Conservation (phyloP, 1,140 invertebrate genomes). For the Rhysida immarginata region DNA sequence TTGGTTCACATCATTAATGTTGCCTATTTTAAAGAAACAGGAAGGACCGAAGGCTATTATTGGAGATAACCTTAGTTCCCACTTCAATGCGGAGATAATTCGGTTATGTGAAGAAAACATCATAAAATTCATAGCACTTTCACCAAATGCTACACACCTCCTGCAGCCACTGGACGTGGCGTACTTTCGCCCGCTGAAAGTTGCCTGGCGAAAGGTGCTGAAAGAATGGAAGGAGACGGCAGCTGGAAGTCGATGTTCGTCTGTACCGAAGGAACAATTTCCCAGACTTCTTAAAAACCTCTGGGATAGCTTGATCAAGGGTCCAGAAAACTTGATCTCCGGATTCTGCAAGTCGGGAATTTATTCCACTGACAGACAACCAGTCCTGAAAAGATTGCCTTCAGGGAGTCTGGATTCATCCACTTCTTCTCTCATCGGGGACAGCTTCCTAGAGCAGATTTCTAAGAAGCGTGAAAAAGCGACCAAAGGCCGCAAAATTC, state of each 20-base stretch:
- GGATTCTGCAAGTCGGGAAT: background rate
- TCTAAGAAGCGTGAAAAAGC: background rate
- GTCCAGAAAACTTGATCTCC: background rate
- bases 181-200: slow-evolving; percentile 26
- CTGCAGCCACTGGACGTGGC: slow-evolving; percentile 29
- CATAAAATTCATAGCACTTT: slow-evolving; percentile 15
- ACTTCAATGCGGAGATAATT: slow-evolving; percentile 11
- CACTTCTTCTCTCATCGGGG: background rate
- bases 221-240: background rate
- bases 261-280: background rate
- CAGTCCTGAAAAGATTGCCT: no score
- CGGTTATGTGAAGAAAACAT: slow-evolving; percentile 11
- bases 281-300: background rate
- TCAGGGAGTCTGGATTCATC: background rate
- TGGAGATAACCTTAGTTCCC: slow-evolving; percentile 15
- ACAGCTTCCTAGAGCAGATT: no score
- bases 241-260: background rate
- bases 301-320: background rate
- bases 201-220: slow-evolving; percentile 18
- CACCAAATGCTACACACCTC: slow-evolving; percentile 28
- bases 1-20: slow-evolving; percentile 15
- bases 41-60: slow-evolving; percentile 14
- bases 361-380: background rate
- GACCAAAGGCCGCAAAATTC: background rate
- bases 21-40: slow-evolving; percentile 9